Base-by-base conservation (phyloP, 1,140 invertebrate genomes). In the Halyomorpha halys region DNA sequence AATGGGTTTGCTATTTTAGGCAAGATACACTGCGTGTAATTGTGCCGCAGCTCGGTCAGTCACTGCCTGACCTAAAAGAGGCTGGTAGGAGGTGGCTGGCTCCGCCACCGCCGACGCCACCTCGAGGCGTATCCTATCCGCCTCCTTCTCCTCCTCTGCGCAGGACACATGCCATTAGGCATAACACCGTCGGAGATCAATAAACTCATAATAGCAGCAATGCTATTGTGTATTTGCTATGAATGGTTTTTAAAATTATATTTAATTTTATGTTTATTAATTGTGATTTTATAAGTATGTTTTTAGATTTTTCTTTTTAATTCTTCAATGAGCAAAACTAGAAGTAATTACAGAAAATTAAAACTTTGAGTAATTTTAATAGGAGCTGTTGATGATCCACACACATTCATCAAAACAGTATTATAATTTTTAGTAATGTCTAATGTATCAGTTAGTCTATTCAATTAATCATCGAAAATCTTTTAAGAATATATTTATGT, bases 31-130 rank as follows among this genome's bases (percentile, higher is more conserved):
- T 65, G n/a, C 30, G 64, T 6, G 64, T 65, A 9, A 49, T 65
- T 27, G 64, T 65, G 8, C 64, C 64, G 30, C 59, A 53, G 21
- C 23, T 65, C 3, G 64, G 64, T 0, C 64, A 65, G 44, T 65
- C 64, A 14, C 59, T 65, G 13, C 64, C 64, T n/a, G 64, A 65
- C 39, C 34, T 65, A 25, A 65, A 65, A 45, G 64, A 65, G 53
- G 64, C 64, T 2, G 59, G 59, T 14, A 60, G 64, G 27, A 44
- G 64, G 23, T 65, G 64, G 64, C 27, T 65, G 44, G 59, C 64
- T 1, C 64, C 64, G 1, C 64, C 64, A 0, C 64, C 64, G 0
- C 60, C 64, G 2, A 47, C 64, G 0, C 64, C 64, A 1, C 64
- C 64, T 21, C 23, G 64, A 14, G 64, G 64, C 0, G 13, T 56